Percentiles rank a stretch among this genome's conserved stretches.
Conservation (phyloP, 2,797 vertebrate genomes). For the Todus mexicanus region DNA sequence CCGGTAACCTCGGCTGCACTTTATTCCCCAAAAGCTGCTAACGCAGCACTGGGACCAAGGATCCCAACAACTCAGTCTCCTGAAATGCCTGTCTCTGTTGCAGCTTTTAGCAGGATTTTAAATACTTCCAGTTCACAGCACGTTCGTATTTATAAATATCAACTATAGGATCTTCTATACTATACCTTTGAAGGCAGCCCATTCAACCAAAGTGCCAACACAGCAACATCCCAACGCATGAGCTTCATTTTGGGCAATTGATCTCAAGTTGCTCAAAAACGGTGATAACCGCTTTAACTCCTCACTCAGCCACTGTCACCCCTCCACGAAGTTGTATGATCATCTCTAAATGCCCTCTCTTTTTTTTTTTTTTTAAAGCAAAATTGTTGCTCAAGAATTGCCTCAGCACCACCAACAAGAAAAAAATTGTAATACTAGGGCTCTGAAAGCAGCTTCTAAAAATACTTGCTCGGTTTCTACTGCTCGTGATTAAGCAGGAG, state of each 20-base stretch:
- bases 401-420: background rate
- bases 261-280: background rate
- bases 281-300: background rate
- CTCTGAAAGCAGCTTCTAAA: conserved; percentile 23
- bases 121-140: background rate
- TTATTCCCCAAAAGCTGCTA: background rate
- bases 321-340: rapidly evolving
- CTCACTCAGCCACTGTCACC: rapidly evolving
- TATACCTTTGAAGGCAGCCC: background rate
- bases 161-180: rapidly evolving
- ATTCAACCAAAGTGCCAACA: rapidly evolving
- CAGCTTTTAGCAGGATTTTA: background rate
- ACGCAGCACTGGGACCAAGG: background rate
- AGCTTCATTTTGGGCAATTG: rapidly evolving
- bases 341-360: background rate
- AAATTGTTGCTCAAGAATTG: background rate
- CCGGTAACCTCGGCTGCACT: background rate
- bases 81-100: rapidly evolving
- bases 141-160: background rate
- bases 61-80: background rate
- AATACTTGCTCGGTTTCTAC: background rate
- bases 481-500: background rate
- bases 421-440: background rate
- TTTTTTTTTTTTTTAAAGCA: background rate
- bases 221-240: rapidly evolving